Evolutionary conservation across 2,797 vertebrate species (phyloP).

Genomic region (Rhinogobio ventralis): DNA sequence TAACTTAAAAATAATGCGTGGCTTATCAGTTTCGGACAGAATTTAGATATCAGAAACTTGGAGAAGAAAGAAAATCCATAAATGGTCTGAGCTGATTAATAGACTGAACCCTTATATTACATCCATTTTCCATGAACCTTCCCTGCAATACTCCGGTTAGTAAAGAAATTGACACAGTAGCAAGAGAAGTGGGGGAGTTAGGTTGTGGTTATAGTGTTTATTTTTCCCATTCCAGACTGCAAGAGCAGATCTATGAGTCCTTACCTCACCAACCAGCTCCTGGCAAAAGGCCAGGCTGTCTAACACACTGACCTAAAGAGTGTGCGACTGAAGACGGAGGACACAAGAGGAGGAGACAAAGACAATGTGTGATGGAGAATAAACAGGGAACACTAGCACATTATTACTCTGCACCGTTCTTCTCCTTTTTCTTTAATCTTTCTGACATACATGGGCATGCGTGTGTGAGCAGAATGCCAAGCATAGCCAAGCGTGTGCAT

Average conservation of each 20-base stretch:
- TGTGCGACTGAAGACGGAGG: background rate
- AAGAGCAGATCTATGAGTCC: conserved; percentile 31
- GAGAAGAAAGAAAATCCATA: background rate
- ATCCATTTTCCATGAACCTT: background rate
- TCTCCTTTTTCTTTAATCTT: conserved; percentile 27
- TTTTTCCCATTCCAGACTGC: conserved; percentile 32
- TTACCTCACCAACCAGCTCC: conserved; percentile 45
- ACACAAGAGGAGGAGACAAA: conserved; percentile 12
- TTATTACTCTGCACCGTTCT: conserved; percentile 15
- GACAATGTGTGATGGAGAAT: conserved; percentile 19
- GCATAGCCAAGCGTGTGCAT: conserved; percentile 60
- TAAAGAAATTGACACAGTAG: conserved; percentile 4
- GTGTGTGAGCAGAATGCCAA: conserved; percentile 51
- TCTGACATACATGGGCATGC: background rate
- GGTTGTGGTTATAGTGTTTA: conserved; percentile 18
- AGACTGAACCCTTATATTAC: background rate
- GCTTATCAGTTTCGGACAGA: background rate
- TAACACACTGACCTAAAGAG: conserved; percentile 59
- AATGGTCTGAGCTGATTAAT: background rate
- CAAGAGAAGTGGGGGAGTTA: conserved; percentile 10
- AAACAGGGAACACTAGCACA: conserved; percentile 9
- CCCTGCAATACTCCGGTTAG: background rate
- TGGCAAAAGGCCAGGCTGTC: conserved; percentile 50
- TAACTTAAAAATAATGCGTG: background rate
- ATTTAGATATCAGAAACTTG: background rate